phyloP scores from a whole-genome alignment of 2,888 invertebrate genomes.

The Xylocampa areola region DNA sequence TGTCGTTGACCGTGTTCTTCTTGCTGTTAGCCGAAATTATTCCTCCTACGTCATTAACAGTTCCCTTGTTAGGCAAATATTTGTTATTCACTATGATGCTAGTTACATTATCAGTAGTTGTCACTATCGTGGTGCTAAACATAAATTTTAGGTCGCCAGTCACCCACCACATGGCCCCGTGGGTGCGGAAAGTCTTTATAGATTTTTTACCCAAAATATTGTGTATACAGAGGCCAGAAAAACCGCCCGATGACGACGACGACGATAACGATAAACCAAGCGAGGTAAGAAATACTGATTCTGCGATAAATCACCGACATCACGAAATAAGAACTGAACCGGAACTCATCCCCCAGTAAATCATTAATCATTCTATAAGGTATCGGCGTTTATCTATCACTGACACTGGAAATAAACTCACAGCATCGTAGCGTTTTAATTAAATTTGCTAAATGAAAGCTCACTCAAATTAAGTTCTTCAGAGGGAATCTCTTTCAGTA shows the following conservation, averaged over 20 bases:
- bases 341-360: slow-evolving; percentile 52
- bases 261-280: slow-evolving; percentile 87
- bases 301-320: slow-evolving; percentile 59
- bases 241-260: slow-evolving; percentile 92
- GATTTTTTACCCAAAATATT: slow-evolving; percentile 95
- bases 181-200: slow-evolving; percentile 96
- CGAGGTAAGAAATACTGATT: slow-evolving; percentile 80
- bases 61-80: slow-evolving; percentile 97
- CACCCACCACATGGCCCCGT: slow-evolving; percentile 97
- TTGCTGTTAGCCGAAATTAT: slow-evolving; percentile 97
- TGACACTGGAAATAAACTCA: slow-evolving; percentile 64
- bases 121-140: slow-evolving; percentile 97
- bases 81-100: slow-evolving; percentile 98
- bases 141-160: slow-evolving; percentile 97
- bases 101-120: slow-evolving; percentile 97
- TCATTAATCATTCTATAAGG: slow-evolving; percentile 68
- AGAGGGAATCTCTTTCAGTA: slow-evolving; percentile 71
- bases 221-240: slow-evolving; percentile 96
- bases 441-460: slow-evolving; percentile 81
- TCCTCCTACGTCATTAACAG: slow-evolving; percentile 97
- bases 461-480: slow-evolving; percentile 76
- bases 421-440: slow-evolving; percentile 72
- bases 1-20: slow-evolving; percentile 98
- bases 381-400: slow-evolving; percentile 61
- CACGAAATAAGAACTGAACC: slow-evolving; percentile 57